These are phyloP conservation scores for Clistopyga incitator DNA, from an alignment of 2,888 invertebrate species.

Conservation along the genomic window DNA sequence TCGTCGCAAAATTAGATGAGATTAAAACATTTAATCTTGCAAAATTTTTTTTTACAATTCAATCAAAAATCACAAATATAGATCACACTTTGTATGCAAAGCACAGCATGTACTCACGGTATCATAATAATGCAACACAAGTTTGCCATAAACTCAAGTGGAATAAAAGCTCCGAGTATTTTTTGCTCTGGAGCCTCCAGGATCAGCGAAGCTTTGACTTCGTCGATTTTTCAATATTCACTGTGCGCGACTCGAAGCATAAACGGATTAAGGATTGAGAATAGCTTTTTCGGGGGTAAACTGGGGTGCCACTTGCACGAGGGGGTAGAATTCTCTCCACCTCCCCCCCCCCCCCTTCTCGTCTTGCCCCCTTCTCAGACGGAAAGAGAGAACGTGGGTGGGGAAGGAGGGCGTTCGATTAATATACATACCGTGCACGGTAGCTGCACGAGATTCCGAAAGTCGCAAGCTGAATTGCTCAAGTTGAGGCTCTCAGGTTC, in stretches of 20 bases:
- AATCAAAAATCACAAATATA: neutral
- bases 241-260: conserved; percentile 75
- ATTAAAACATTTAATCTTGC: neutral
- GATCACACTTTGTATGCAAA: neutral
- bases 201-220: conserved; percentile 34
- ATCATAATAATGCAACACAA: conserved; percentile 23
- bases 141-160: conserved; percentile 46
- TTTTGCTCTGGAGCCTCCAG: neutral
- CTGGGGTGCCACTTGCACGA: conserved; percentile 45
- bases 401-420: conserved; percentile 69
- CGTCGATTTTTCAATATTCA: conserved; percentile 80
- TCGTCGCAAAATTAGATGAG: too few relatives aligned
- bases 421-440: conserved; percentile 78
- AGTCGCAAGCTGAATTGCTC: conserved; percentile 12
- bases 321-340: conserved; percentile 46
- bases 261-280: conserved; percentile 79
- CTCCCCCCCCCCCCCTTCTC: neutral
- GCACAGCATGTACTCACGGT: neutral
- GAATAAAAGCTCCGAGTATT: neutral
- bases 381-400: conserved; percentile 24
- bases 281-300: conserved; percentile 78
- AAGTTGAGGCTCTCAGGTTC: conserved; percentile 3
- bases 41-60: too few relatives aligned
- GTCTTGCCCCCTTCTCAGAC: conserved; percentile 9
- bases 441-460: conserved; percentile 71